Base-by-base conservation (phyloP, 1,140 invertebrate species). In the Acromyrmex echinatior region DNA sequence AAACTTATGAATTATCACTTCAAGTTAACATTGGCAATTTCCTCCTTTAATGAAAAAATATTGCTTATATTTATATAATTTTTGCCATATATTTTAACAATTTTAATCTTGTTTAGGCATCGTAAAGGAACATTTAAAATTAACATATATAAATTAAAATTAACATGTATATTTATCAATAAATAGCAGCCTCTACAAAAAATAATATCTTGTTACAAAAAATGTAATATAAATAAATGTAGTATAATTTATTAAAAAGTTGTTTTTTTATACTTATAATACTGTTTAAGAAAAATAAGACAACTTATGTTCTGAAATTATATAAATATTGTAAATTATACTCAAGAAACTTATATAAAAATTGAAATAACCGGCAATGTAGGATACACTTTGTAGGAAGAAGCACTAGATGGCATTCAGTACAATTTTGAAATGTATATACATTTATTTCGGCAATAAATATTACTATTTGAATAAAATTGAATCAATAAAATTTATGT, bases 391-490 rank as follows among this genome's bases (percentile, higher is more conserved):
- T 49, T 31, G n/a, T 6, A n/a, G 7, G 25, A 65, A n/a, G 16
- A 49, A 78, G 31, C 39, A 31, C 76, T 78, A 78, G 76, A 78
- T 78, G 76, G 76, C 76, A 49, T 7, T 16, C 18, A 25, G 1
- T 28, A 39, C 21, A 49, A 35, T 63, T 63, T 49, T 39, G 16
- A 16, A 25, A 28, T 12, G 5, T 53, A 53, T 53, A 49, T 45
- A 68, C n/a, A 14, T 28, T 49, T 28, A 25, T 35, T 74, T 58
- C 18, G 2, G 2, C 51, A 56, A 18, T 21, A 56, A 58, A 53
- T 53, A 53, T 60, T 16, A 76, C 4, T 12, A 60, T 18, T 16
- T 25, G 4, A 70, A 5, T 16, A 1, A 25, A 25, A 25, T 25
- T 25, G 25, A 73, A 28, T 21, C 2, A 62, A 51, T 45, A 56